Conservation (phyloP, 2,888 invertebrate genomes). For the Thymelicus sylvestris region DNA sequence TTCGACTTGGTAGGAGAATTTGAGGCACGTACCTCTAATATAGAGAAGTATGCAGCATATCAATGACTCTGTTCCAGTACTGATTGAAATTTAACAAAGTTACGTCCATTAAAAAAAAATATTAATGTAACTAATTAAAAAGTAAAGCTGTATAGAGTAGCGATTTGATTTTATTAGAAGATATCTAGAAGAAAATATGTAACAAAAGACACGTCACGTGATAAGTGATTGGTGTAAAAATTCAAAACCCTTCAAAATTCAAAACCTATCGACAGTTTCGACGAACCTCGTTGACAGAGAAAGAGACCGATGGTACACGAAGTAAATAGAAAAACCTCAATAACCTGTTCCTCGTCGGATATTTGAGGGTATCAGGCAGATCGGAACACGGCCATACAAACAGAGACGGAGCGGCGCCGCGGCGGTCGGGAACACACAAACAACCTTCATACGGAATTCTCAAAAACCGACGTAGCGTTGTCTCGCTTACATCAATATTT, state of each 20-base stretch:
- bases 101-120: no score
- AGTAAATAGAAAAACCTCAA: constrained; percentile 33
- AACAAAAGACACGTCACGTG: no score
- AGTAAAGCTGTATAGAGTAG: no score
- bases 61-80: no score
- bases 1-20: neutral
- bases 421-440: constrained; percentile 55
- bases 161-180: no score
- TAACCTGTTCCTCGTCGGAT: constrained; percentile 42
- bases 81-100: no score
- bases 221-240: no score
- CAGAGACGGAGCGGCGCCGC: constrained; percentile 57
- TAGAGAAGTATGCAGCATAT: no score
- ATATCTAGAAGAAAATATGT: no score
- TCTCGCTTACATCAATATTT: constrained; percentile 78
- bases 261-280: neutral
- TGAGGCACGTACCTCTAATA: no score
- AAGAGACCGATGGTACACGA: constrained; percentile 14
- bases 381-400: constrained; percentile 55
- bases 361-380: constrained; percentile 46
- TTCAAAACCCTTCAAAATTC: no score
- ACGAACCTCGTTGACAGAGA: neutral
- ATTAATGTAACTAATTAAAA: no score
- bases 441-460: constrained; percentile 78
- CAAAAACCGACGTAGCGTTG: constrained; percentile 76